phyloP scores from a whole-genome alignment of 2,113 vertebrate species.

The Trinectes maculatus region DNA sequence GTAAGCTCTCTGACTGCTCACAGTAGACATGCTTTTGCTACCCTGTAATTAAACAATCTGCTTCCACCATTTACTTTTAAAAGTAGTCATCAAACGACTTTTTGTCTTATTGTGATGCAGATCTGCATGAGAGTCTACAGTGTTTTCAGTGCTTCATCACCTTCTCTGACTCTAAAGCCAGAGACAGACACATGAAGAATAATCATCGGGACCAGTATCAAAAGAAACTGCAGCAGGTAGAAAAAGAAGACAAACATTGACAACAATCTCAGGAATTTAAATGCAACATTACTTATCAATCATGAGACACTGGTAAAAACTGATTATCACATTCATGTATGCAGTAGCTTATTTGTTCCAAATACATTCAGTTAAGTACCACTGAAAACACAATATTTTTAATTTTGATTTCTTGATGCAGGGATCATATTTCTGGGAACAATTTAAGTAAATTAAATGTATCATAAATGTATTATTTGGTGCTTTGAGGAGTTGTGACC shows the following conservation, averaged over 20 bases:
- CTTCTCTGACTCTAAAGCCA: slow-evolving; percentile 79
- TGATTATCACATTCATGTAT: too few species aligned
- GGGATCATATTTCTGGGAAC: too few species aligned
- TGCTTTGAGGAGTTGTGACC: too few species aligned
- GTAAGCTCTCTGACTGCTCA: slow-evolving; percentile 26
- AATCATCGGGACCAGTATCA: slow-evolving; percentile 82
- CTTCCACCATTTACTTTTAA: neutral
- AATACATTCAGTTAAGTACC: too few species aligned
- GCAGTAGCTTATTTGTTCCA: too few species aligned
- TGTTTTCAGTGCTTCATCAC: slow-evolving; percentile 85
- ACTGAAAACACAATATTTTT: too few species aligned
- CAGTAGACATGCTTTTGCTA: neutral
- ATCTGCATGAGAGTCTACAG: slow-evolving; percentile 79
- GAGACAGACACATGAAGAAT: slow-evolving; percentile 82
- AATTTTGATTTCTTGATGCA: too few species aligned
- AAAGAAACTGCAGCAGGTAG: slow-evolving; percentile 78
- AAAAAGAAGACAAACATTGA: neutral
- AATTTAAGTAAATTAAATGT: too few species aligned
- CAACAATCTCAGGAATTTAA: neutral
- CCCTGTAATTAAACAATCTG: neutral
- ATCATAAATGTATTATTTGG: too few species aligned
- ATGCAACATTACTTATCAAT: too few species aligned
- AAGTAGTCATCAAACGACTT: neutral
- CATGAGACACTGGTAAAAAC: too few species aligned
- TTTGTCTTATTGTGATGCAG: slow-evolving; percentile 52